Percentiles rank a stretch among this genome's conserved stretches.
Conservation (phyloP, 1,140 invertebrate genomes). For the fruit fly (Drosophila melanogaster) region DNA sequence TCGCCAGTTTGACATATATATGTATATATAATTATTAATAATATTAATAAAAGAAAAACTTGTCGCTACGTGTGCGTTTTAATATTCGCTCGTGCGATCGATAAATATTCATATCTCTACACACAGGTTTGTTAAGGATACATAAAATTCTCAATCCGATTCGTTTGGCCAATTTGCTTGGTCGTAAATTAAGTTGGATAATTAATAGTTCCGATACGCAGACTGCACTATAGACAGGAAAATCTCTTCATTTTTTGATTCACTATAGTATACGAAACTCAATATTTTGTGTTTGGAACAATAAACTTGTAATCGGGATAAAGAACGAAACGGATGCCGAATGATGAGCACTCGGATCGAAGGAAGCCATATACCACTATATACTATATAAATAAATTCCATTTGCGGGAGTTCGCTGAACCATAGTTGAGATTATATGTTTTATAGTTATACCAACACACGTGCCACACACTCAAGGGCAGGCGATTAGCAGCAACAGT, state of each 20-base stretch:
- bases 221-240: slow-evolving; percentile 8
- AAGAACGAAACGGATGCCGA: neutral
- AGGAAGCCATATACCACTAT: neutral
- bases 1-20: slow-evolving; percentile 66
- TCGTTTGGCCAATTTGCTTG: slow-evolving; percentile 62
- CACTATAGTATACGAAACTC: neutral
- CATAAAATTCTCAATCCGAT: slow-evolving; percentile 36
- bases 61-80: slow-evolving; percentile 56
- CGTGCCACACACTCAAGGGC: slow-evolving; percentile 17
- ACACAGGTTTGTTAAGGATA: slow-evolving; percentile 35
- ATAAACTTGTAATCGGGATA: neutral
- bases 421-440: slow-evolving; percentile 4
- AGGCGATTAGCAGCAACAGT: neutral
- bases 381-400: neutral
- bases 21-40: slow-evolving; percentile 25
- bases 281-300: too few species aligned
- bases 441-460: neutral
- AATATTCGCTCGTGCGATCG: slow-evolving; percentile 58
- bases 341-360: slow-evolving; percentile 6
- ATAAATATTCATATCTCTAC: slow-evolving; percentile 32
- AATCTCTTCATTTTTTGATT: neutral
- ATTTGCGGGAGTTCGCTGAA: slow-evolving; percentile 14
- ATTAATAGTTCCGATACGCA: slow-evolving; percentile 61
- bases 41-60: slow-evolving; percentile 63
- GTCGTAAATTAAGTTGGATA: slow-evolving; percentile 67